A percentile compares a stretch with the other conserved stretches of the same genome.
These are phyloP conservation scores for Aphyosemion australe DNA, from an alignment of 2,113 vertebrate genomes.

Conservation along the genomic window DNA sequence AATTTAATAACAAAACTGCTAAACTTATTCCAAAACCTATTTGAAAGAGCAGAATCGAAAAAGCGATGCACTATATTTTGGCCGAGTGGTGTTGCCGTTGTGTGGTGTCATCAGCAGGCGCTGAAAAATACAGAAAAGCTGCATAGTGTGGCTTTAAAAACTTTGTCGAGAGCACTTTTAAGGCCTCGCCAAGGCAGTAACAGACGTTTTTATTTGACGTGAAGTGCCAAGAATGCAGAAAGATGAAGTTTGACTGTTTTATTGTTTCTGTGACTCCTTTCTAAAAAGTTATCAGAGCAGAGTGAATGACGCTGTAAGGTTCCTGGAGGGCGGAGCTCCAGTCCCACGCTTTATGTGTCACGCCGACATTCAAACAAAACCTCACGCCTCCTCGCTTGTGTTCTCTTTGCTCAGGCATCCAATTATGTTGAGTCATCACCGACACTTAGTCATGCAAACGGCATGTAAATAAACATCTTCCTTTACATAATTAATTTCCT, in stretches of 20 bases:
- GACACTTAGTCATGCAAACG: neutral
- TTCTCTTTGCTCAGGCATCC: neutral
- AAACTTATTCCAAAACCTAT: no score
- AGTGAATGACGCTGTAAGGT: neutral
- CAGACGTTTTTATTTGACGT: neutral
- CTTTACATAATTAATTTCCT: neutral
- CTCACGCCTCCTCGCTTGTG: neutral
- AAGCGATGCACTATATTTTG: no score
- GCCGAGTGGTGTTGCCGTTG: no score
- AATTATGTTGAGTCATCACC: conserved; percentile 2
- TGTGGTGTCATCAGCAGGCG: no score
- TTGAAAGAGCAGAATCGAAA: no score
- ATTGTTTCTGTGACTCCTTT: neutral
- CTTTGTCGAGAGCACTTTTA: neutral
- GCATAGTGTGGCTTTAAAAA: no score
- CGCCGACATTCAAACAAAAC: neutral
- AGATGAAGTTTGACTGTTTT: neutral
- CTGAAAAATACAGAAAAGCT: no score
- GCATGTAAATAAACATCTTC: conserved; percentile 7
- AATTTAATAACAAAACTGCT: no score
- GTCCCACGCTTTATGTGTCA: neutral
- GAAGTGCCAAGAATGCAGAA: neutral
- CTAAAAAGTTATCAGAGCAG: neutral
- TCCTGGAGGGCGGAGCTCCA: neutral
- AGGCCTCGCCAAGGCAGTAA: neutral